Evolutionary conservation across 2,797 vertebrate species (phyloP).

Genomic region (Leptodactylus fallax): DNA sequence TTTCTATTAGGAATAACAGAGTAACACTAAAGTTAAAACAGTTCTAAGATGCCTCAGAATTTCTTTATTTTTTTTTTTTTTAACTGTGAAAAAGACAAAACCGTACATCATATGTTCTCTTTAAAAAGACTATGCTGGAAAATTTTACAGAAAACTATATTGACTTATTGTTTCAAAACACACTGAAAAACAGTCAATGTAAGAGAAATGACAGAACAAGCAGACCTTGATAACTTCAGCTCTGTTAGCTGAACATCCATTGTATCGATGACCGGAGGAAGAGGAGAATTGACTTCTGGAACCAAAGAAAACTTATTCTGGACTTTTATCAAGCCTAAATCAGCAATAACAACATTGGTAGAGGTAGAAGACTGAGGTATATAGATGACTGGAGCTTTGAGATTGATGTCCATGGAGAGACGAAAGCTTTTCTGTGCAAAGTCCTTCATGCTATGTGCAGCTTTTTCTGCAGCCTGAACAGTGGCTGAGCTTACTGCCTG

Average conservation of each 20-base stretch:
- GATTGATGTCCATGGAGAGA: constrained; percentile 77
- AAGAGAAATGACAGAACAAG: background rate
- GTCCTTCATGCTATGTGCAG: constrained; percentile 81
- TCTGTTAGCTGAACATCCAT: constrained; percentile 88
- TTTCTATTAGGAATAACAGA: too few relatives aligned
- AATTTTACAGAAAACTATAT: background rate
- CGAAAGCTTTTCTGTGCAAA: constrained; percentile 81
- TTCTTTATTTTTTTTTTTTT: too few relatives aligned
- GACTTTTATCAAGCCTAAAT: constrained; percentile 80
- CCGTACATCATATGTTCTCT: too few relatives aligned
- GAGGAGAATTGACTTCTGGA: constrained; percentile 73
- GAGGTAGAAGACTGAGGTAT: constrained; percentile 79
- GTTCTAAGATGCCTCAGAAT: too few relatives aligned
- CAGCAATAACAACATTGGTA: constrained; percentile 75
- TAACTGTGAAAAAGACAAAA: too few relatives aligned
- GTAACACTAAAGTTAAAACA: too few relatives aligned
- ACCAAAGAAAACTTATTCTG: constrained; percentile 81
- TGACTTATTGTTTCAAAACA: background rate
- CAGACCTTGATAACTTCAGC: constrained; percentile 89
- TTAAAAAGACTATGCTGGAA: too few relatives aligned
- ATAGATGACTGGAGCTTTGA: constrained; percentile 82
- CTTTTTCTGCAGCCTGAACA: constrained; percentile 79
- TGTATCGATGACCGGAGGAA: constrained; percentile 88
- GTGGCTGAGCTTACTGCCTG: constrained; percentile 79
- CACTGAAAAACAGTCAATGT: background rate